These are phyloP conservation scores for Thecocarcelia acutangulata DNA, from an alignment of 2,888 invertebrate species.

Conservation along the genomic window DNA sequence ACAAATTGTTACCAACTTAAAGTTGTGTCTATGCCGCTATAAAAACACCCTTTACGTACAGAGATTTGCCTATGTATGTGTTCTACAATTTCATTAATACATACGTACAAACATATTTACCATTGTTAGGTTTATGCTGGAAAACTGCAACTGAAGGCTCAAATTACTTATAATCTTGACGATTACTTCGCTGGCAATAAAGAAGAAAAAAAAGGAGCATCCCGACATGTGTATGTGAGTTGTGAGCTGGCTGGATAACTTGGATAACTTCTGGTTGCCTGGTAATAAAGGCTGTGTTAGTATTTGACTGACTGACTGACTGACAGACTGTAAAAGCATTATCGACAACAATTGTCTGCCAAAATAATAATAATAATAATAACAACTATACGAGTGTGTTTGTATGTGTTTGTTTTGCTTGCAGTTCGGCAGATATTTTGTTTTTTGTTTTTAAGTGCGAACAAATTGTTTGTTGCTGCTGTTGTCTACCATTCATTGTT, in stretches of 20 bases:
- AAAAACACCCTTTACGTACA: no score
- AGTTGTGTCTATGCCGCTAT: no score
- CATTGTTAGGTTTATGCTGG: slow-evolving; percentile 60
- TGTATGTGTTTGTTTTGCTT: slow-evolving; percentile 35
- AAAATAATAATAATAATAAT: slow-evolving; percentile 57
- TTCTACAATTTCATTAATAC: slow-evolving; percentile 43
- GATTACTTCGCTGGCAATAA: slow-evolving; percentile 53
- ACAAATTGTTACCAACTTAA: no score
- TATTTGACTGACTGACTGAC: slow-evolving; percentile 10
- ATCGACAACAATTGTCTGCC: slow-evolving; percentile 57
- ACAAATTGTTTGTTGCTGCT: slow-evolving; percentile 60
- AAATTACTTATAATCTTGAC: slow-evolving; percentile 69
- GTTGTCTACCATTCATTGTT: slow-evolving; percentile 58
- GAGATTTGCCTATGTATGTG: background rate
- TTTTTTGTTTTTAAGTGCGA: slow-evolving; percentile 48
- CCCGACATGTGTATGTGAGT: background rate
- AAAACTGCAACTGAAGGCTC: slow-evolving; percentile 69
- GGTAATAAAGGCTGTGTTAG: slow-evolving; percentile 19
- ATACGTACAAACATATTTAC: slow-evolving; percentile 55
- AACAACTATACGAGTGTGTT: no score
- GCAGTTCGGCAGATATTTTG: slow-evolving; percentile 1
- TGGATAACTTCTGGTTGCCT: slow-evolving; percentile 25
- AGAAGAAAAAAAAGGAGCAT: no score
- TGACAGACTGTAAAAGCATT: background rate
- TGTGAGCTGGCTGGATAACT: background rate